Base-by-base conservation (phyloP, 1,140 invertebrate species). In the Agrilus planipennis region DNA sequence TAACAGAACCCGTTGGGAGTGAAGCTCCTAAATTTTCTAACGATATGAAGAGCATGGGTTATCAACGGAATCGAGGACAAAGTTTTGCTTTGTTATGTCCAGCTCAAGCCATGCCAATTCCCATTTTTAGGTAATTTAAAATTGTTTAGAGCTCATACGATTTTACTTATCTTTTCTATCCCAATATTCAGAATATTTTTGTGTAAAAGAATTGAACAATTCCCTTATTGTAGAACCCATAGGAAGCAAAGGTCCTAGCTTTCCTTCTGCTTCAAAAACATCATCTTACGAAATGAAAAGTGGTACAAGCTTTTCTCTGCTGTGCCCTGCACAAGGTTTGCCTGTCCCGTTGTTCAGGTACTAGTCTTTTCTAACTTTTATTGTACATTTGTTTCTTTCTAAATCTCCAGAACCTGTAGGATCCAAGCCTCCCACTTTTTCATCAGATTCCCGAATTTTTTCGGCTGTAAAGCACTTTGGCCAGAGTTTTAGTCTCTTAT, bases 321-420 rank as follows among this genome's bases (percentile, higher is more conserved):
- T 79, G 42, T 81, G 77, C 60, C 76, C 75, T 16, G 34, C 34
- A 3, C 34, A 36, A 36, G 34, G 34, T 7, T 21, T 36, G 20
- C 34, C 34, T 34, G 76, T 79, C 41, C 79, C 80, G 41, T 54
- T 70, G 49, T 78, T 77, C 70, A 81, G 77, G 79, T 82, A 68
- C 52, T 54, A 49, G 30, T 20, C 31, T 44, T 39, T 41, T 29
- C n/a, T 21, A 9, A 39, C 14, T 19, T 41, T 39, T 38, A 4
- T 21, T 28, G 4, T 30, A 3, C 7, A 17, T 19, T n/a, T 29
- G 27, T 28, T 44, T 49, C 3, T 44, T 40, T 42, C 23, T 14
- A 23, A 32, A 32, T 7, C 31, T 31, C 52, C 66, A 84, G 81
- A 84, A 62, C 79, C 81, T 42, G 73, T 82, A 47, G 78, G 76